Evolutionary conservation across 2,888 invertebrate genomes (phyloP).

Genomic region (Hecatera dysodea): DNA sequence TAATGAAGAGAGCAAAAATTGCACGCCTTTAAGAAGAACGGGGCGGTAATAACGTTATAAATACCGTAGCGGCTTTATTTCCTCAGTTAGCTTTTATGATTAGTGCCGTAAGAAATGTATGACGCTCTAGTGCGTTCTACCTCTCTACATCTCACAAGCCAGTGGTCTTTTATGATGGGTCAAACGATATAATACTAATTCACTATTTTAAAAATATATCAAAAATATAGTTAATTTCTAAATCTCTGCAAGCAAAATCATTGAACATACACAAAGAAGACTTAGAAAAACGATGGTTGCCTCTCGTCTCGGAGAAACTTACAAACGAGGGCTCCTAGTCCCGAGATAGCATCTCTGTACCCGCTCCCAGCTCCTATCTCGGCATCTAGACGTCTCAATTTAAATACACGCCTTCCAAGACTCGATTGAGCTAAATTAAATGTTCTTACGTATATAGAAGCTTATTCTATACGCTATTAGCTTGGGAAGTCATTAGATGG

Average conservation of each 20-base stretch:
- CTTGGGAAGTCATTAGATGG: conserved; percentile 64
- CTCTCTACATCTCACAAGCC: conserved; percentile 10
- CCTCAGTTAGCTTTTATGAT: conserved; percentile 59
- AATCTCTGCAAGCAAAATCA: conserved; percentile 34
- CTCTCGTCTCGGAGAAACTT: conserved; percentile 66
- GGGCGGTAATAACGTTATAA: conserved; percentile 41
- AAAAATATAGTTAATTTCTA: not conserved
- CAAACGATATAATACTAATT: not conserved
- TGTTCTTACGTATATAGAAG: conserved; percentile 64
- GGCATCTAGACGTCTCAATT: conserved; percentile 87
- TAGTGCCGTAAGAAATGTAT: conserved; percentile 59
- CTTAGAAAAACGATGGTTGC: conserved; percentile 60
- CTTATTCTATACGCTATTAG: conserved; percentile 64
- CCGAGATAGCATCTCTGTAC: conserved; percentile 78
- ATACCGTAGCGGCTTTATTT: conserved; percentile 58
- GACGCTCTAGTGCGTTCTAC: conserved; percentile 47
- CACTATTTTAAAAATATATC: not conserved
- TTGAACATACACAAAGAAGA: conserved; percentile 22
- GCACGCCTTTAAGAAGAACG: conserved; percentile 11
- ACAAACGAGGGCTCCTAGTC: conserved; percentile 69
- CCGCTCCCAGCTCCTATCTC: conserved; percentile 81
- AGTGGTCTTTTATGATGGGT: not conserved
- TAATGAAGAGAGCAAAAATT: conserved; percentile 2
- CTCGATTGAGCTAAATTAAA: conserved; percentile 75
- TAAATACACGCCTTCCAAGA: conserved; percentile 78